A percentile compares a stretch with the other conserved stretches of the same genome.
Conservation (phyloP, 2,888 invertebrate genomes). For the Hypolimnas misippus region DNA sequence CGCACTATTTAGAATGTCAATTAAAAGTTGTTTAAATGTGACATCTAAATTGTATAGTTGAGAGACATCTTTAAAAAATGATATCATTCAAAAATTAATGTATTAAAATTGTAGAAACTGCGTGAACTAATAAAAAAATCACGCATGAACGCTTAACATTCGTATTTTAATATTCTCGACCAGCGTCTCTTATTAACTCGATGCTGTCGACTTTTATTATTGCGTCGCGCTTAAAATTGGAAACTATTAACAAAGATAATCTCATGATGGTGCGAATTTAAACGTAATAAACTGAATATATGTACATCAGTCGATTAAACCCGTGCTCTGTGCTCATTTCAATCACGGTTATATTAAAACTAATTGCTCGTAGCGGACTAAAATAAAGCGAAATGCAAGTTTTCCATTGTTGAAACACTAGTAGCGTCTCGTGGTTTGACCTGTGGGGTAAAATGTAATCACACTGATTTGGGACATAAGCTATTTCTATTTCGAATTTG, state of each 20-base stretch:
- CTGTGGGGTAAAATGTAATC: not conserved
- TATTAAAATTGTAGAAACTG: slow-evolving; percentile 3
- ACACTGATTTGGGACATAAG: too few relatives aligned
- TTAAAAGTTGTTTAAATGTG: too few relatives aligned
- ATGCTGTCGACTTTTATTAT: slow-evolving; percentile 21
- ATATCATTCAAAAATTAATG: too few relatives aligned
- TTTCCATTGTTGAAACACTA: not conserved
- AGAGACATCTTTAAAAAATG: too few relatives aligned
- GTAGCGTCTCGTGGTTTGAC: not conserved
- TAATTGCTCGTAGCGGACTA: slow-evolving; percentile 12
- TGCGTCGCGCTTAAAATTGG: slow-evolving; percentile 23
- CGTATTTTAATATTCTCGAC: slow-evolving; percentile 21
- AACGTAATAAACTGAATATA: slow-evolving; percentile 24
- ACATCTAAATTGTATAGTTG: too few relatives aligned
- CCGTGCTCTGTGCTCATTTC: slow-evolving; percentile 20
- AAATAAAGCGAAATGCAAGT: slow-evolving; percentile 2
- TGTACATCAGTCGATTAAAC: slow-evolving; percentile 32
- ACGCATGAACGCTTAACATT: slow-evolving; percentile 12
- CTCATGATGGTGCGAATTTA: slow-evolving; percentile 30
- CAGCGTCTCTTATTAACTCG: slow-evolving; percentile 9
- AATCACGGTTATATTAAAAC: slow-evolving; percentile 19
- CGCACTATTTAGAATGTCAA: too few relatives aligned
- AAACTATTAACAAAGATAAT: slow-evolving; percentile 31
- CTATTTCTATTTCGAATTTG: too few relatives aligned
- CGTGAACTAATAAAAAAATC: slow-evolving; percentile 12